Evolutionary conservation across 2,113 vertebrate genomes (phyloP), one percentile per base, ranked within the genome.

Genomic region (Gymnocephalus cernua): DNA sequence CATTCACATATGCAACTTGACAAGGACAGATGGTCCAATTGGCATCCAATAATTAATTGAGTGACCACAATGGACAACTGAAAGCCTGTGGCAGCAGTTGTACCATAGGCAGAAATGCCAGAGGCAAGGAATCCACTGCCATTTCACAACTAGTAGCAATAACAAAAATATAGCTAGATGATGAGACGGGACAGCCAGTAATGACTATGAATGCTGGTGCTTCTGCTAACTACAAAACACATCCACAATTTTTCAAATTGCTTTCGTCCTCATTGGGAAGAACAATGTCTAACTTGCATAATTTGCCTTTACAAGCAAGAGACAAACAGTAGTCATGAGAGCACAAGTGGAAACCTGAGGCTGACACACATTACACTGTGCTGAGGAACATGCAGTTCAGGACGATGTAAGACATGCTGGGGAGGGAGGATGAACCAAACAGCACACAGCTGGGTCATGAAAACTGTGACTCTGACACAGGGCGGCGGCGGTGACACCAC

Each of bases 401-500:
- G 82, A 69, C 77, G 79, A 76, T 79, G 83, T 48, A 69, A 53
- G 63, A 68, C 89, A 92, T 92, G 90, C 88, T 82, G 38, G 53
- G 53, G 47, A 47, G 35, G 21, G 27, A 19, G 25, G 72, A 66
- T 87, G 70, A 74, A 88, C 83, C 72, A 74, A 80, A 90, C 77
- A 68, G 77, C 67, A 91, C 85, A 74, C 58, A 77, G 35, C 89
- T 79, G 88, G 84, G 58, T 86, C 81, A 74, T 83, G 59, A 47
- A 77, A 73, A 74, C 50, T 50, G 77, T 61, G 76, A 77, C 82
- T 85, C 88, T 74, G 91, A 89, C 89, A 89, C 89, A 83, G 90
- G 92, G 94, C 89, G 94, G 93, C 90, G 94, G 97, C 96, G 94
- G 90, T 96, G 93, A 96, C 96, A 99, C 98, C 97, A 99, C 98